Evolutionary conservation across 2,888 invertebrate species (phyloP).

Genomic region (Drosophila tanythrix): DNA sequence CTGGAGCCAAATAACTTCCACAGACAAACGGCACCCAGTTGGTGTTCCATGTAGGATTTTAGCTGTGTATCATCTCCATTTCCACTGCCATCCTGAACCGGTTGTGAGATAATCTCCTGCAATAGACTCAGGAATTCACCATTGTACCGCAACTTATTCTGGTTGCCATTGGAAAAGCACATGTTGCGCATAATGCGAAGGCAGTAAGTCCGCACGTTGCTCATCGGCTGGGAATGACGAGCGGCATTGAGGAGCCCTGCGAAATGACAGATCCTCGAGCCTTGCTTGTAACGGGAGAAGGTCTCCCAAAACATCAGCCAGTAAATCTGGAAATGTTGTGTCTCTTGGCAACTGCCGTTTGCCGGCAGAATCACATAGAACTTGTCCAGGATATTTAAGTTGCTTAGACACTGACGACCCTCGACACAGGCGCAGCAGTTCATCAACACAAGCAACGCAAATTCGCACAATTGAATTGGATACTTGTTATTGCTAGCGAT

Average conservation of each 20-base stretch:
- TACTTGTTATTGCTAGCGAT: slow-evolving; percentile 42
- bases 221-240: slow-evolving; percentile 53
- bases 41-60: slow-evolving; percentile 76
- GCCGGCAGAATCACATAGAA: slow-evolving; percentile 81
- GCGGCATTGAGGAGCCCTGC: slow-evolving; percentile 70
- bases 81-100: slow-evolving; percentile 10
- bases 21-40: slow-evolving; percentile 72
- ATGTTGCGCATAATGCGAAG: slow-evolving; percentile 83
- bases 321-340: slow-evolving; percentile 63
- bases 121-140: slow-evolving; percentile 71
- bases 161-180: slow-evolving; percentile 80
- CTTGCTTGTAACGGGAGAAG: slow-evolving; percentile 82
- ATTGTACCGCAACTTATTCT: slow-evolving; percentile 71
- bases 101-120: slow-evolving; percentile 64
- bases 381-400: slow-evolving; percentile 77
- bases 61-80: not conserved
- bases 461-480: slow-evolving; percentile 37
- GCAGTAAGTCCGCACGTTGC: slow-evolving; percentile 63
- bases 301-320: slow-evolving; percentile 84
- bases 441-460: slow-evolving; percentile 75
- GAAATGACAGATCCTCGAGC: slow-evolving; percentile 77
- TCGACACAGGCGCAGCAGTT: slow-evolving; percentile 83
- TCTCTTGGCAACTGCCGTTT: slow-evolving; percentile 47
- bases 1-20: slow-evolving; percentile 82
- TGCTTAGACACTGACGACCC: slow-evolving; percentile 80